phyloP scores from a whole-genome alignment of 2,113 vertebrate genomes.

The Strigops habroptila region DNA sequence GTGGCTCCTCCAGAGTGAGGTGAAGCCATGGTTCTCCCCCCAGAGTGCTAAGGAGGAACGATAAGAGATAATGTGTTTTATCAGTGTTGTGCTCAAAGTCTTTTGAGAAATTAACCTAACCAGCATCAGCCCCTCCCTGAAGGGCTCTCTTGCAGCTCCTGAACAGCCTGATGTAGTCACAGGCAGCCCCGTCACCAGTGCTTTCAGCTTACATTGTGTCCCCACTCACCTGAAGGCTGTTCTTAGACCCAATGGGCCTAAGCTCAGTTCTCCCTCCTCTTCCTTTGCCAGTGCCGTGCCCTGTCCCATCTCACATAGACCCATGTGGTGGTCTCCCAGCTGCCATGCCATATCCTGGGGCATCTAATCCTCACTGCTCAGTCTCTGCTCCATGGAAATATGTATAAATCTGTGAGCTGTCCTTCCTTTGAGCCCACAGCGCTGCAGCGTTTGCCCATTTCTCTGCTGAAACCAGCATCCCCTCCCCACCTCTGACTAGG shows the following conservation, averaged over 20 bases:
- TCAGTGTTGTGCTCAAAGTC: background rate
- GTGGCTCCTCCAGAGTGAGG: background rate
- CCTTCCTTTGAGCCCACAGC: background rate
- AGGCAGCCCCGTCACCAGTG: background rate
- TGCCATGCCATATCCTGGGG: fast-evolving
- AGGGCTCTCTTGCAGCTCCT: background rate
- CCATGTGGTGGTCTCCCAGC: background rate
- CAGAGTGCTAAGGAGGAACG: fast-evolving
- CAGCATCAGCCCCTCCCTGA: background rate
- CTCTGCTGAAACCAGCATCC: background rate
- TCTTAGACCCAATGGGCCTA: background rate
- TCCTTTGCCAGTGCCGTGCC: fast-evolving
- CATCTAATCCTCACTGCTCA: background rate
- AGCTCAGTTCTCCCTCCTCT: background rate
- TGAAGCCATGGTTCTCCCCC: background rate
- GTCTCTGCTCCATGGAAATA: background rate
- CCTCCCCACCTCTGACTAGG: background rate
- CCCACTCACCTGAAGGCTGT: background rate
- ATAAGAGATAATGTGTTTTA: background rate
- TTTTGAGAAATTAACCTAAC: background rate
- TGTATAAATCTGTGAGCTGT: background rate
- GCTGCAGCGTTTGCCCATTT: background rate
- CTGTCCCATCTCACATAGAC: background rate
- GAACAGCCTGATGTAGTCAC: fast-evolving
- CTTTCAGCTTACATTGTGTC: background rate